Evolutionary conservation across 1,140 invertebrate genomes (phyloP), one percentile per base, ranked within the genome.

Genomic region (Lasioglossum albipes): DNA sequence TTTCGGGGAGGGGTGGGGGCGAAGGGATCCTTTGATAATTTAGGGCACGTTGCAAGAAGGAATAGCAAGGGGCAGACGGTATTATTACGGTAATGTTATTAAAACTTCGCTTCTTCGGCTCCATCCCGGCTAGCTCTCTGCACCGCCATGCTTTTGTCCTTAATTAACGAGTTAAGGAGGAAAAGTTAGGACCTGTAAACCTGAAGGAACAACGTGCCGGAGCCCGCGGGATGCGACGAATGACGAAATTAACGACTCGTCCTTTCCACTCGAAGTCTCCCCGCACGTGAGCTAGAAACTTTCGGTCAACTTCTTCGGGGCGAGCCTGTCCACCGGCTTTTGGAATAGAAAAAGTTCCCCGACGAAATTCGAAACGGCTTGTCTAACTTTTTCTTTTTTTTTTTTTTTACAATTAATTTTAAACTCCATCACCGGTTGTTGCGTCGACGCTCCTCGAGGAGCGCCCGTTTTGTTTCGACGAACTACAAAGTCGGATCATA

Each of bases 41-140:
- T 85, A 79, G 83, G 79, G 82, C 81, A 84, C 85, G 82, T 83
- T 84, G 67, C 78, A 62, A 70, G 77, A 82, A 81, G 76, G 61
- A 68, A 82, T 69, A 79, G 82, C 41, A 84, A 79, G 66, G 83
- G 77, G 78, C 42, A 67, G 76, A 84, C 71, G 80, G 87, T 88
- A 89, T 89, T 88, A 89, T 89, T 89, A 87, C 84, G 87, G 83
- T 89, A 88, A 90, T 88, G 84, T 89, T 88, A 89, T 90, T 85
- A 89, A 88, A 90, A 90, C 83, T 89, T 90, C 83, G 81, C 86
- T 82, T 84, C 83, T 85, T 84, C 77, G 78, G 71, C 77, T 75
- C 36, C 73, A 54, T 68, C 65, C 70, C 69, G 61, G 73, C 59
- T 62, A 41, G 70, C 70, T 79, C 74, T 57, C 67, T 57, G 62